Conservation (phyloP, 2,113 vertebrate species). For the Megatriorchis doriae region DNA sequence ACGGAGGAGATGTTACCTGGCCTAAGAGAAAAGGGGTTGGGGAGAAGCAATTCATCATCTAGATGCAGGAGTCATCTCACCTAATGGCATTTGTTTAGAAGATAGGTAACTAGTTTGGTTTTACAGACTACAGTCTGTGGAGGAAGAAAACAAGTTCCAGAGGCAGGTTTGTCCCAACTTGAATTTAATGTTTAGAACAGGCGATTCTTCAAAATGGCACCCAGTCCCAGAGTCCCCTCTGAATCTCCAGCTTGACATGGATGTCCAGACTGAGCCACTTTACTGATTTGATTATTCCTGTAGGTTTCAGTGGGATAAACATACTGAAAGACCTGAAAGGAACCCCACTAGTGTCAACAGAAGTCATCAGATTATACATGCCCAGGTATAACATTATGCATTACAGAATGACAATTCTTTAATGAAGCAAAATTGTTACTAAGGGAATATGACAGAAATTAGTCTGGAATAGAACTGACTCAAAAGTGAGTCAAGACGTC, state of each 20-base stretch:
- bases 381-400: not conserved
- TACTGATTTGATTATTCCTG: not conserved
- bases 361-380: not conserved
- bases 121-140: not conserved
- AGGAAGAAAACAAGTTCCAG: not conserved
- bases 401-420: not conserved
- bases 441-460: not conserved
- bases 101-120: not conserved
- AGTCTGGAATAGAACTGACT: not conserved
- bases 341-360: not conserved
- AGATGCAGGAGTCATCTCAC: not conserved
- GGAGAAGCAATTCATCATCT: not conserved
- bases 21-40: not conserved
- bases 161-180: not conserved
- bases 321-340: not conserved
- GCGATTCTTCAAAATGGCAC: not conserved
- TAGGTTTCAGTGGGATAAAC: not conserved
- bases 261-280: not conserved
- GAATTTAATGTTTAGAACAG: not conserved
- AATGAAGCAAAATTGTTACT: not conserved
- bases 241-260: not conserved
- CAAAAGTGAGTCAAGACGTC: not conserved
- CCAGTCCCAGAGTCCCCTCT: not conserved
- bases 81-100: not conserved
- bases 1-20: not conserved